phyloP scores from a whole-genome alignment of 2,797 vertebrate genomes.

The Anguilla obscura region DNA sequence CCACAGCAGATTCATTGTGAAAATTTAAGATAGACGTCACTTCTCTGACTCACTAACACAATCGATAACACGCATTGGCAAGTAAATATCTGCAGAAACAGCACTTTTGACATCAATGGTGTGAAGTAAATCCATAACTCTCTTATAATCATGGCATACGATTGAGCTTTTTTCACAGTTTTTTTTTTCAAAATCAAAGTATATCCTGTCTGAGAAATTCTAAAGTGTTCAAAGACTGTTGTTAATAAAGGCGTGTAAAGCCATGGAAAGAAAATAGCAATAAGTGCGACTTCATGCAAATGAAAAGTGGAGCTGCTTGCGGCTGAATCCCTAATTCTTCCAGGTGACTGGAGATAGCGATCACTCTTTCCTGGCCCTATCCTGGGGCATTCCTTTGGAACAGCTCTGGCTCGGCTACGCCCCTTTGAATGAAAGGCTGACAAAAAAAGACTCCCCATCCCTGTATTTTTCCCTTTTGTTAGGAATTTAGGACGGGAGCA shows the following conservation, averaged over 20 bases:
- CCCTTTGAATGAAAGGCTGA: not conserved
- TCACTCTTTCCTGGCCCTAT: not conserved
- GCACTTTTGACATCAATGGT: not conserved
- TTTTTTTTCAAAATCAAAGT: not conserved
- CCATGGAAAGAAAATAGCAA: not conserved
- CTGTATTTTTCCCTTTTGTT: not conserved
- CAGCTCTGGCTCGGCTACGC: not conserved
- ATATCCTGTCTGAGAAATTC: not conserved
- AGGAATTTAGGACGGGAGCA: not conserved
- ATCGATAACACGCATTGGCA: not conserved
- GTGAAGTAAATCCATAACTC: not conserved
- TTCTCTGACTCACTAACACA: not conserved
- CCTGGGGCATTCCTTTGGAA: slow-evolving; percentile 3
- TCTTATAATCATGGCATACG: not conserved
- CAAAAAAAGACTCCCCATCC: slow-evolving; percentile 2
- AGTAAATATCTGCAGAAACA: not conserved
- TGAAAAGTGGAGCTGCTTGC: not conserved
- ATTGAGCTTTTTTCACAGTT: not conserved
- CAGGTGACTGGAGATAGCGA: slow-evolving; percentile 10
- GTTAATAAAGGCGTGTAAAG: not conserved
- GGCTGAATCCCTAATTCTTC: slow-evolving; percentile 1
- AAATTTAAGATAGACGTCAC: not conserved
- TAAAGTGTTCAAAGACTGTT: not conserved
- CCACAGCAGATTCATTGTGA: not conserved
- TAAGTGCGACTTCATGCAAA: not conserved